phyloP scores from a whole-genome alignment of 1,140 invertebrate species.

The Agrypnia vestita region DNA sequence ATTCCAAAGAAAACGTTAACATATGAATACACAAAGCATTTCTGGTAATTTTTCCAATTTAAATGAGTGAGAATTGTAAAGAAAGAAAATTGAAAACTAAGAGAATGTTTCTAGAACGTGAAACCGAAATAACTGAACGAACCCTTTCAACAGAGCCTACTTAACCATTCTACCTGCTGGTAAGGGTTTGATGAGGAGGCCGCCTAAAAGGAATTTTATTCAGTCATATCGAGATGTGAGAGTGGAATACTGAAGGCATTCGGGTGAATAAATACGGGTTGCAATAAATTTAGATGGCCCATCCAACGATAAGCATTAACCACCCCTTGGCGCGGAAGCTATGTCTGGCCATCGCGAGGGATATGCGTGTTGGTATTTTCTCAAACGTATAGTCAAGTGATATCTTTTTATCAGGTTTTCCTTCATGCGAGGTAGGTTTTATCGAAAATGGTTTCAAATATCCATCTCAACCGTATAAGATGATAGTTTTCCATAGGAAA shows the following conservation, averaged over 20 bases:
- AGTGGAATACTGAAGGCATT: constrained; percentile 52
- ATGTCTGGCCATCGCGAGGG: background rate
- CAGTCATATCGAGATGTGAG: constrained; percentile 14
- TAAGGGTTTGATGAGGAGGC: background rate
- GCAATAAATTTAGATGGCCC: constrained; percentile 59
- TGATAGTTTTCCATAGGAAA: constrained; percentile 13
- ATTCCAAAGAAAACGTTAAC: background rate
- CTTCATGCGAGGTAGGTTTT: background rate
- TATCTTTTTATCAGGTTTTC: constrained; percentile 10
- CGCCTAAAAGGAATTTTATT: constrained; percentile 25
- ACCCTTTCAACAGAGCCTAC: constrained; percentile 48
- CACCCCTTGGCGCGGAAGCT: background rate
- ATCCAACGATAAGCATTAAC: constrained; percentile 53
- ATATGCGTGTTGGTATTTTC: constrained; percentile 32
- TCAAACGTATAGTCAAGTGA: background rate
- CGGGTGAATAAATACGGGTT: constrained; percentile 56
- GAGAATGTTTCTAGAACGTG: constrained; percentile 9
- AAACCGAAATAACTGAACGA: constrained; percentile 1
- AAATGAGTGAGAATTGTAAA: constrained; percentile 4
- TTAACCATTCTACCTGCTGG: constrained; percentile 49
- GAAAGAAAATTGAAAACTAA: constrained; percentile 37
- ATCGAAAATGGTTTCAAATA: constrained; percentile 26
- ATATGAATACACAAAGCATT: constrained; percentile 5
- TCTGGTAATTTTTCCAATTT: constrained; percentile 9
- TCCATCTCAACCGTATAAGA: constrained; percentile 22